Base-by-base conservation (phyloP, 2,888 invertebrate genomes). In the Drosophila conformis region DNA sequence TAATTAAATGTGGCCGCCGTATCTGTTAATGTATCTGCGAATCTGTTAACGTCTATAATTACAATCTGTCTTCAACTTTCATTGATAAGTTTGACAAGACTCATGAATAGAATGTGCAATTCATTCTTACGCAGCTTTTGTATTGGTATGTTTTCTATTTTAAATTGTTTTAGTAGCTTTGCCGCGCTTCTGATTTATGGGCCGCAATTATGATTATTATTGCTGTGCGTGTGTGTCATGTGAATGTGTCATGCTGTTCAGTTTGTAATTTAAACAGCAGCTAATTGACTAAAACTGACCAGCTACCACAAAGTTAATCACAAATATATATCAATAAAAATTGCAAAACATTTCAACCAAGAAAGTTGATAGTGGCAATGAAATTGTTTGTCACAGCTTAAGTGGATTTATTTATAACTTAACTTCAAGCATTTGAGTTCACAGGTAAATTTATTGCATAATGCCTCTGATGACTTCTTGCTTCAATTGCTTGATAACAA, bases 1-100 rank as follows among this genome's bases (percentile, higher is more conserved):
- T 15, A 15, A 46, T 46, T 25, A 8, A 15, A 46, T 15, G 25
- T 25, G 15, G 21, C 25, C 18, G 25, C 15, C 59, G 35, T 82
- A 82, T 78, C 78, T 73, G 54, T 51, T 66, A 78, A 73, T 82
- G 82, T 73, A 69, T 78, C 68, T 65, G 53, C 18, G 38, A 35
- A 38, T 68, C 78, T 65, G 36, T 49, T 29, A 27, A 27, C 27
- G 60, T 54, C 46, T 68, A 49, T 62, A 78, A 75, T 72, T 80
- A 68, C 51, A 51, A 58, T 62, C 48, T 70, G 42, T 38, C 51
- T 53, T 48, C 6, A 31, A 42, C 49, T 35, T 69, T 64, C 66
- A 78, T 81, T 69, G 73, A 66, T 72, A 56, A 56, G 21, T 62
- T 25, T 21, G 18, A 27, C 35, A 36, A 31, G 33, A 15, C 15